Percentiles rank a stretch among this genome's conserved stretches.
Conservation (phyloP, 2,888 invertebrate species). For the Dicyrtoma fusca region DNA sequence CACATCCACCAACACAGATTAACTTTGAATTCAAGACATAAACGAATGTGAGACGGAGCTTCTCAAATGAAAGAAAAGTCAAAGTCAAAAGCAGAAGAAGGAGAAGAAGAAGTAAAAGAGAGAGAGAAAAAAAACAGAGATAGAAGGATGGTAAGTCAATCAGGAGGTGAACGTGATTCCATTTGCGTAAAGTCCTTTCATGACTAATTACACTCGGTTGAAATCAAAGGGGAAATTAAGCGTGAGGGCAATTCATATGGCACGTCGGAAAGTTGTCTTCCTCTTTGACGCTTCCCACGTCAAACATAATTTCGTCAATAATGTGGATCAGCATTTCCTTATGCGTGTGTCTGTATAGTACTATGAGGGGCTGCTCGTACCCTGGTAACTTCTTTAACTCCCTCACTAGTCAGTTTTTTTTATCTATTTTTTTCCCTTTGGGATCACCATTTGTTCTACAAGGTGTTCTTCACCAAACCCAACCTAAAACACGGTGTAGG, state of each 20-base stretch:
- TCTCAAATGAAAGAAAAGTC: constrained; percentile 36
- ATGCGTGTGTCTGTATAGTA: too few relatives aligned
- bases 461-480: too few relatives aligned
- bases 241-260: constrained; percentile 46
- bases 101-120: constrained; percentile 3
- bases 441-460: too few relatives aligned
- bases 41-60: too few relatives aligned
- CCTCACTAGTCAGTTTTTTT: too few relatives aligned
- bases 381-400: too few relatives aligned
- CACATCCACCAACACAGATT: constrained; percentile 15
- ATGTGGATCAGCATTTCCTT: constrained; percentile 24
- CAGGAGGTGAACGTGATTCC: constrained; percentile 46
- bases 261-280: constrained; percentile 36
- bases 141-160: constrained; percentile 19
- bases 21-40: constrained; percentile 13
- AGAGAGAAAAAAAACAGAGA: constrained; percentile 5
- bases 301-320: constrained; percentile 41
- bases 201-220: constrained; percentile 50
- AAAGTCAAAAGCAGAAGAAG: background rate
- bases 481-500: too few relatives aligned
- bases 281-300: constrained; percentile 39
- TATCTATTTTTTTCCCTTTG: too few relatives aligned
- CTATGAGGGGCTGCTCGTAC: too few relatives aligned
- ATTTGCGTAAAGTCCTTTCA: constrained; percentile 47
- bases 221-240: constrained; percentile 46